Percentiles rank a stretch among this genome's conserved stretches.
Conservation (phyloP, 2,797 vertebrate genomes). For the Bufotes viridis region DNA sequence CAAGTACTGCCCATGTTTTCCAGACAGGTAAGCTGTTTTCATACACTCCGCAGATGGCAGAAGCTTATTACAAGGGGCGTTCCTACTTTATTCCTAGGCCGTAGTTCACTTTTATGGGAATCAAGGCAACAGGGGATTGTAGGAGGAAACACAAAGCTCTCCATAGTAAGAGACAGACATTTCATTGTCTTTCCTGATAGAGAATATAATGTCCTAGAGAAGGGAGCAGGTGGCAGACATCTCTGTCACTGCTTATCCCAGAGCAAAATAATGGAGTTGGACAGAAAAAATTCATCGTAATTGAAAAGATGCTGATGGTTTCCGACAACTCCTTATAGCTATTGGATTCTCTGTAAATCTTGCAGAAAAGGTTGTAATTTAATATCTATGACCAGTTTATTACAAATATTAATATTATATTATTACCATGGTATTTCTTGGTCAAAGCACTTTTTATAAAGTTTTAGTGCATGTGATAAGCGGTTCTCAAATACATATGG, state of each 20-base stretch:
- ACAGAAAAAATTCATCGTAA: too few species aligned
- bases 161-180: not conserved
- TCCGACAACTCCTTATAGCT: not conserved
- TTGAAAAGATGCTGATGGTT: not conserved
- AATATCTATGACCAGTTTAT: not conserved
- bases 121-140: not conserved
- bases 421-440: not conserved
- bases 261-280: not conserved
- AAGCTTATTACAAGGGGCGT: not conserved
- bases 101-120: not conserved
- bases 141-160: not conserved
- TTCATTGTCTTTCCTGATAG: not conserved
- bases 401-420: not conserved
- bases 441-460: too few species aligned
- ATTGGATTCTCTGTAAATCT: not conserved
- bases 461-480: too few species aligned
- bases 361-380: not conserved
- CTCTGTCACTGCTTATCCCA: not conserved
- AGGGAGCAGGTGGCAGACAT: not conserved
- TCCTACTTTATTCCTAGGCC: not conserved
- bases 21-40: not conserved
- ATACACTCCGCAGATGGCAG: not conserved
- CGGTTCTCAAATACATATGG: too few species aligned
- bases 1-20: not conserved
- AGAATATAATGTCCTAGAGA: not conserved